Evolutionary conservation across 2,797 vertebrate species (phyloP).

Genomic region (Syngnathus rostellatus): DNA sequence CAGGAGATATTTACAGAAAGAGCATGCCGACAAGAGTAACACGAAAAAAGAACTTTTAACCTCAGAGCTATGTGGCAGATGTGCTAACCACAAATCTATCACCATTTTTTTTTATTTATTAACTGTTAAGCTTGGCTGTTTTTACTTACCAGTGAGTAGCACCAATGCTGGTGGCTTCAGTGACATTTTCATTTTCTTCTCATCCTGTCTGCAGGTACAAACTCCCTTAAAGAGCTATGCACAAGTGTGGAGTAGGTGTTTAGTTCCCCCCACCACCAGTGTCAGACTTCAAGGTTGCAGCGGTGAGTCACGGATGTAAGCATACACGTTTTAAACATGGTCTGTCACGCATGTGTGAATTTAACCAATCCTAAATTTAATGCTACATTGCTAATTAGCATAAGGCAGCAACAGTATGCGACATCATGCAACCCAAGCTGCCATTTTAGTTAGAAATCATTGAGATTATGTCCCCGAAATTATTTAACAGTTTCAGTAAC

Average conservation of each 20-base stretch:
- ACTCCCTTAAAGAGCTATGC: neutral
- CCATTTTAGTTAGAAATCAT: too few species aligned
- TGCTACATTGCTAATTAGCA: too few species aligned
- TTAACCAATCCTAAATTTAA: too few species aligned
- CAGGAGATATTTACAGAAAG: neutral
- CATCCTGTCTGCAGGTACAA: slow-evolving; percentile 25
- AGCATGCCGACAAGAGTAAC: neutral
- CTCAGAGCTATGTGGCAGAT: neutral
- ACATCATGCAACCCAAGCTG: too few species aligned
- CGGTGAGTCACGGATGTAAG: neutral
- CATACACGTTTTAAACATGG: neutral
- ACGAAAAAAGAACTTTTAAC: neutral
- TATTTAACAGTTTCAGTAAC: too few species aligned
- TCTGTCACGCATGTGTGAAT: too few species aligned
- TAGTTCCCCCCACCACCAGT: neutral
- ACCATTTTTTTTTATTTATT: too few species aligned
- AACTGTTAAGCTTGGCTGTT: neutral
- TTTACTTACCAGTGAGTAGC: slow-evolving; percentile 47
- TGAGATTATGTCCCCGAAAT: too few species aligned
- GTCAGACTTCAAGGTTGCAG: neutral
- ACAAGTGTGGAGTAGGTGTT: neutral
- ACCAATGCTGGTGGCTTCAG: slow-evolving; percentile 13
- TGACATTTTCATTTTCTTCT: slow-evolving; percentile 43
- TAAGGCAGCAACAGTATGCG: too few species aligned
- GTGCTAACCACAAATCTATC: neutral